These are phyloP conservation scores for Atherinosoma microstoma DNA, from an alignment of 2,797 vertebrate genomes.

Conservation along the genomic window DNA sequence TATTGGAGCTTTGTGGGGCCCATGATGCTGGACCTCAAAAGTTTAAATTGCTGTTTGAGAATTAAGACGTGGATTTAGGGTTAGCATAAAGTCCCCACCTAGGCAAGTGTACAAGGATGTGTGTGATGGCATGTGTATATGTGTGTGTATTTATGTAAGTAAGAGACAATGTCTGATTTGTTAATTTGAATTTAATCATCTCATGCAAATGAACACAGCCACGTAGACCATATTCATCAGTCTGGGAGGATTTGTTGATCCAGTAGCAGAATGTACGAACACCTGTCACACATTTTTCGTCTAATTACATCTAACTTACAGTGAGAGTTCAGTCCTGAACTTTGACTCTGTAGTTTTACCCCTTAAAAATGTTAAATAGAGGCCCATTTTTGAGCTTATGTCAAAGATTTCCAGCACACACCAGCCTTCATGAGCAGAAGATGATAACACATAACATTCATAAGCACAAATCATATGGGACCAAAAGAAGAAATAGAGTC, in stretches of 20 bases:
- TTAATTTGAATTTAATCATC: slow-evolving; percentile 10
- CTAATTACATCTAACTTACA: not conserved
- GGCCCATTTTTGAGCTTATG: not conserved
- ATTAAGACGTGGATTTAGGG: not conserved
- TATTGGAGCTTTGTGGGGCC: not conserved
- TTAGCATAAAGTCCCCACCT: not conserved
- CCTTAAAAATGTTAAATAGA: not conserved
- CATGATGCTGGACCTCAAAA: not conserved
- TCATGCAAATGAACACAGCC: slow-evolving; percentile 29
- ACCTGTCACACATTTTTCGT: slow-evolving; percentile 22
- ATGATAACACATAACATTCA: not conserved
- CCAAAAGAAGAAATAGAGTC: slow-evolving; percentile 26
- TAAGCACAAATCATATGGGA: slow-evolving; percentile 54
- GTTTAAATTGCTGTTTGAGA: slow-evolving; percentile 13
- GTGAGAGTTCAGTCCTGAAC: not conserved
- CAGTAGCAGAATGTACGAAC: slow-evolving; percentile 24
- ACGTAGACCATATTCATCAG: slow-evolving; percentile 8
- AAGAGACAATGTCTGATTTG: not conserved
- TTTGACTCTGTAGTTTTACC: not conserved
- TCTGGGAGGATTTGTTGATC: slow-evolving; percentile 18
- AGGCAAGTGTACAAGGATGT: no score
- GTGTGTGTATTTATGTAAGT: slow-evolving; percentile 5
- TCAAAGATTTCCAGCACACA: not conserved
- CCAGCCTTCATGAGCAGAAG: not conserved
- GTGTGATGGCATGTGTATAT: slow-evolving; percentile 13